These are phyloP conservation scores for Catalaphyllia jardinei DNA, from an alignment of 64 coral and sea anemone species.

Conservation along the genomic window DNA sequence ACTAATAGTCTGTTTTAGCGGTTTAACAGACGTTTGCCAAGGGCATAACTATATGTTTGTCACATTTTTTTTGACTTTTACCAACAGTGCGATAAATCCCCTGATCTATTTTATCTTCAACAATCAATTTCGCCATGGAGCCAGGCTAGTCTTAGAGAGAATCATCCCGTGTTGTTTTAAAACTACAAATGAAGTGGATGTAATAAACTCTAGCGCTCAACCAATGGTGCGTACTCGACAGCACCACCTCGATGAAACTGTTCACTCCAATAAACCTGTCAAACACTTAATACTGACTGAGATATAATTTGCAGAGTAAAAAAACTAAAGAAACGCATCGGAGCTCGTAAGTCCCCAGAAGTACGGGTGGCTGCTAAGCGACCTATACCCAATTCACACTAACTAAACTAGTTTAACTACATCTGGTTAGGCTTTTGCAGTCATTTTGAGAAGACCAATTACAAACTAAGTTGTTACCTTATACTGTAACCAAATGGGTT, in stretches of 20 bases:
- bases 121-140: constrained; percentile 20
- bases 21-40: neutral
- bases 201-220: neutral
- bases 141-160: neutral
- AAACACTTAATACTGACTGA: too few relatives aligned
- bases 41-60: neutral
- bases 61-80: neutral
- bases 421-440: too few relatives aligned
- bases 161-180: constrained; percentile 20
- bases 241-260: neutral
- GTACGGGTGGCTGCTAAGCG: too few relatives aligned
- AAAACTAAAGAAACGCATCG: too few relatives aligned
- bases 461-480: too few relatives aligned
- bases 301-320: too few relatives aligned
- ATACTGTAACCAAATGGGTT: too few relatives aligned
- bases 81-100: constrained; percentile 31
- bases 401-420: too few relatives aligned
- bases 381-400: too few relatives aligned
- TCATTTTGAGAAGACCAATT: too few relatives aligned
- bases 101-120: constrained; percentile 46
- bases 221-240: neutral
- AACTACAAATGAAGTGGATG: neutral
- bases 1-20: constrained; percentile 3
- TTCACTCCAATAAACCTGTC: neutral
- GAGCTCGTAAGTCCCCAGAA: too few relatives aligned